Percentiles rank a stretch among this genome's conserved stretches.
These are phyloP conservation scores for Gambusia affinis DNA, from an alignment of 2,113 vertebrate genomes.

Conservation along the genomic window DNA sequence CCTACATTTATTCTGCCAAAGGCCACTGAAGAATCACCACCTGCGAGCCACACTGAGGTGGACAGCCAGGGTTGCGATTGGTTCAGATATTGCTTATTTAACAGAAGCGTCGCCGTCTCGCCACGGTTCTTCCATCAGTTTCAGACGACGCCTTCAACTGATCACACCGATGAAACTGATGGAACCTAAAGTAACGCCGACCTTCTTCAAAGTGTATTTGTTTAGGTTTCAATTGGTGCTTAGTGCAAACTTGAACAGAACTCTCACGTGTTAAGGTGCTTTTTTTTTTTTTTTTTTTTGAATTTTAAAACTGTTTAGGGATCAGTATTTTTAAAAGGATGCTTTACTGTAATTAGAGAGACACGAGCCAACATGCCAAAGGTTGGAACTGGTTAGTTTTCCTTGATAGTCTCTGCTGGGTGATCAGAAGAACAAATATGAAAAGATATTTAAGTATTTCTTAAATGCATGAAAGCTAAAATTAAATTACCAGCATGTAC, in stretches of 20 bases:
- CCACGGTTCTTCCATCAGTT: background rate
- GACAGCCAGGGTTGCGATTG: slow-evolving; percentile 33
- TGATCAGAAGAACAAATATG: background rate
- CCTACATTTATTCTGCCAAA: slow-evolving; percentile 61
- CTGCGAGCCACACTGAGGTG: slow-evolving; percentile 30
- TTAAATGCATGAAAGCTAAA: background rate
- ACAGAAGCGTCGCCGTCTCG: slow-evolving; percentile 2
- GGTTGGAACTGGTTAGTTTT: no score
- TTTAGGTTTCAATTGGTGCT: background rate
- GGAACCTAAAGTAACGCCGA: background rate
- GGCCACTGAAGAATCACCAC: slow-evolving; percentile 44
- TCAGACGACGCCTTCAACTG: background rate
- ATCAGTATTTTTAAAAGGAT: no score
- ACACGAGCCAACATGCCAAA: no score
- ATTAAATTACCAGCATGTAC: background rate
- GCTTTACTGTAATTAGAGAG: no score
- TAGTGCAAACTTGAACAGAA: background rate
- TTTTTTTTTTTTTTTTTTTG: background rate
- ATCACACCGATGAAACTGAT: background rate
- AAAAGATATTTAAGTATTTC: no score
- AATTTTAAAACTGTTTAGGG: background rate
- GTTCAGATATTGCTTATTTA: slow-evolving; percentile 68
- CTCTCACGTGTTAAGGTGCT: slow-evolving; percentile 27
- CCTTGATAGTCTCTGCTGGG: background rate
- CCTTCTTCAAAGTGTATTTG: no score